These are phyloP conservation scores for Caenorhabditis auriculariae DNA, from an alignment of 2,888 invertebrate species.

Conservation along the genomic window DNA sequence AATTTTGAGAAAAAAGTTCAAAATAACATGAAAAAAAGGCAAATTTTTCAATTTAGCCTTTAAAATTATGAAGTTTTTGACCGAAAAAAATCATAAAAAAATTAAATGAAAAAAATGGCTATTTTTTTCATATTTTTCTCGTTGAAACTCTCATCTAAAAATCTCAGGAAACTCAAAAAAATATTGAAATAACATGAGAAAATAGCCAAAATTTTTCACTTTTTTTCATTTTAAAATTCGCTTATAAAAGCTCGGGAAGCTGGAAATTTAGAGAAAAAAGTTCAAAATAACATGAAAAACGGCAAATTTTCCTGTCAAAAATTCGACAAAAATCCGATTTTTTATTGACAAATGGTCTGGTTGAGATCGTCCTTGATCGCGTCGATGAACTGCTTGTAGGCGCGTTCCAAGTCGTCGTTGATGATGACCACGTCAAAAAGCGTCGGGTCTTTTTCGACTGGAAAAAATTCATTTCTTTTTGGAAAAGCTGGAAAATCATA, in stretches of 20 bases:
- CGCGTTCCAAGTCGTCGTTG: constrained; percentile 80
- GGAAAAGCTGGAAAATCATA: not conserved
- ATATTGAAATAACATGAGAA: too few relatives aligned
- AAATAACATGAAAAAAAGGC: not conserved
- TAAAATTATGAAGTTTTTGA: too few relatives aligned
- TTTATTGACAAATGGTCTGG: constrained; percentile 12
- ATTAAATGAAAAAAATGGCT: too few relatives aligned
- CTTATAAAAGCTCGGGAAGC: not conserved
- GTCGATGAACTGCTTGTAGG: constrained; percentile 72
- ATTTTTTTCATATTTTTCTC: too few relatives aligned
- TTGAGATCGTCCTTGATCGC: constrained; percentile 49
- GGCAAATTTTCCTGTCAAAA: too few relatives aligned
- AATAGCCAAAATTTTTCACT: not conserved
- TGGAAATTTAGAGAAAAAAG: not conserved
- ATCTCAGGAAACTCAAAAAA: too few relatives aligned
- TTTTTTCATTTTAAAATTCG: not conserved
- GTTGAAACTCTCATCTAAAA: too few relatives aligned
- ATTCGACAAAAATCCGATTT: too few relatives aligned
- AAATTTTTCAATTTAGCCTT: too few relatives aligned
- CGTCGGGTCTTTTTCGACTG: constrained; percentile 69
- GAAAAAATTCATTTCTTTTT: constrained; percentile 13
- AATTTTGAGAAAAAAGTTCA: not conserved
- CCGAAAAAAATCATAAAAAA: not conserved
- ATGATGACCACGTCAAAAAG: constrained; percentile 82
- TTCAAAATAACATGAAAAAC: not conserved